Evolutionary conservation across 1,140 invertebrate species (phyloP).

Genomic region (Pararge aegeria): DNA sequence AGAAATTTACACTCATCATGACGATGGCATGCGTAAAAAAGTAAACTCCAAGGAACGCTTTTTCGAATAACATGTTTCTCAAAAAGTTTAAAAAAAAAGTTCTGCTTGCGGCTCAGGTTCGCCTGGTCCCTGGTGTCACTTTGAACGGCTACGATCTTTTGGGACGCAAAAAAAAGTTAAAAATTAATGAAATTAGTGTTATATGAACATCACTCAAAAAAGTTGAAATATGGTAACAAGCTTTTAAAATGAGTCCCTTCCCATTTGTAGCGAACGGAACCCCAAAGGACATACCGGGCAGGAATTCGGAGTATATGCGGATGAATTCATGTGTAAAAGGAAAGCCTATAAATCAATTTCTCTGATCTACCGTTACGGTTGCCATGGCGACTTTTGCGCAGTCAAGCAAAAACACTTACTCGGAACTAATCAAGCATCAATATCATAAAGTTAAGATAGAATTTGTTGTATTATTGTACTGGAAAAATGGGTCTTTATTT

Average conservation of each 20-base stretch:
- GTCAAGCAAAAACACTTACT: slow-evolving; percentile 12
- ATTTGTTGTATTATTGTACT: background rate
- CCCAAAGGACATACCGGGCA: background rate
- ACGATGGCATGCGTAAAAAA: no score
- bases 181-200: background rate
- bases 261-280: background rate
- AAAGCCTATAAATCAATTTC: slow-evolving; percentile 19
- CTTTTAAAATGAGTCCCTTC: slow-evolving; percentile 1
- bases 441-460: background rate
- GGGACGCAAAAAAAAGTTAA: no score
- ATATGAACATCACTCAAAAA: background rate
- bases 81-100: no score
- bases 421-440: slow-evolving; percentile 10
- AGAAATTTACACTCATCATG: no score
- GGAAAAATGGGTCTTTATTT: background rate
- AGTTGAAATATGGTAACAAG: background rate
- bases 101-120: no score
- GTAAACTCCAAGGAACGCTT: no score
- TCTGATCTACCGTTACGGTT: slow-evolving; percentile 8
- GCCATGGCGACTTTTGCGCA: slow-evolving; percentile 17
- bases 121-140: no score
- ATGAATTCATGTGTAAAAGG: slow-evolving; percentile 15
- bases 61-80: no score
- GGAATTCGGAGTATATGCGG: background rate
- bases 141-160: no score